Percentiles rank a stretch among this genome's conserved stretches.
Evolutionary conservation across 2,888 invertebrate genomes (phyloP).

Genomic region (Leptodirus hochenwartii): DNA sequence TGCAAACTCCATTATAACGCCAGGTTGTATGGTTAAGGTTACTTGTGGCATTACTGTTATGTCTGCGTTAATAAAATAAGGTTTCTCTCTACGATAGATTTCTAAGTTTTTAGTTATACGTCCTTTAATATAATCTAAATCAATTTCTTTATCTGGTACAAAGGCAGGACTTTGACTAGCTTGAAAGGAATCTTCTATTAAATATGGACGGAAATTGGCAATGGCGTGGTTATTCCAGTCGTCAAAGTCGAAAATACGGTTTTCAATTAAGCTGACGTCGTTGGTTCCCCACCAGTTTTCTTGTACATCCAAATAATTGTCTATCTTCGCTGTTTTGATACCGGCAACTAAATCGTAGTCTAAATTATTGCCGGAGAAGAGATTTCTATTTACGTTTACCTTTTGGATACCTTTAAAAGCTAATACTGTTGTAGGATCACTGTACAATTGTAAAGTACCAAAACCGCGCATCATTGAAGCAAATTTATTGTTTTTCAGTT

Average conservation of each 20-base stretch:
- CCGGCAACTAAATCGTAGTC: slow-evolving; percentile 89
- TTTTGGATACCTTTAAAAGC: slow-evolving; percentile 90
- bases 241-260: slow-evolving; percentile 90
- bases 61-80: slow-evolving; percentile 72
- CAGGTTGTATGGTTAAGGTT: slow-evolving; percentile 70
- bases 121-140: slow-evolving; percentile 58
- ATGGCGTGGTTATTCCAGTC: slow-evolving; percentile 98
- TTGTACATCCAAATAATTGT: slow-evolving; percentile 70
- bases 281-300: slow-evolving; percentile 96
- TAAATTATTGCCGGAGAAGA: slow-evolving; percentile 65
- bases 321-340: slow-evolving; percentile 68
- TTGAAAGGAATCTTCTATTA: slow-evolving; percentile 58
- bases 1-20: slow-evolving; percentile 81
- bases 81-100: slow-evolving; percentile 41
- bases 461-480: slow-evolving; percentile 19
- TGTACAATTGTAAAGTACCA: slow-evolving; percentile 22
- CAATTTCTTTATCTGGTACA: slow-evolving; percentile 34
- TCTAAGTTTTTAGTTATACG: slow-evolving; percentile 48
- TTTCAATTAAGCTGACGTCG: slow-evolving; percentile 52
- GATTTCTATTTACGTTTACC: slow-evolving; percentile 74
- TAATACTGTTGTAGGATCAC: slow-evolving; percentile 64
- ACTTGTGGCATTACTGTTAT: slow-evolving; percentile 94
- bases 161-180: slow-evolving; percentile 56
- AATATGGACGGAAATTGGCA: slow-evolving; percentile 76
- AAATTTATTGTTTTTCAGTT: slow-evolving; percentile 51